A percentile compares a stretch with the other conserved stretches of the same genome.
phyloP scores from a whole-genome alignment of 2,888 invertebrate genomes.

The Nephrotoma flavescens region DNA sequence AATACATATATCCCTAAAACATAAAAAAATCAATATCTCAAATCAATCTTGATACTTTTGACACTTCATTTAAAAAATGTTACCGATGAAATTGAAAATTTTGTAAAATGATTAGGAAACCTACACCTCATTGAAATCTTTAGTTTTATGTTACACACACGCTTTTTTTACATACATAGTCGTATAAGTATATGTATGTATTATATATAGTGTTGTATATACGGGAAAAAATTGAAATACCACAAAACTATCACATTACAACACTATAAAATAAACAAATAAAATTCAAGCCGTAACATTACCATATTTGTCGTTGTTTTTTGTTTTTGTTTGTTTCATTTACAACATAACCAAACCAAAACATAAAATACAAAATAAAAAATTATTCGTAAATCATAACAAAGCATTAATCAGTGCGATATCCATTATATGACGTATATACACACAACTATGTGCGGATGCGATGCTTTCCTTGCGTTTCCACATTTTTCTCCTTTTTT shows the following conservation, averaged over 20 bases:
- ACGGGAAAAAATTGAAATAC: background rate
- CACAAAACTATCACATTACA: background rate
- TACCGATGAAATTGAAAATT: background rate
- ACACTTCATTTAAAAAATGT: background rate
- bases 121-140: background rate
- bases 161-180: background rate
- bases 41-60: too few species aligned
- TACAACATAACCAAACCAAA: background rate
- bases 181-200: background rate
- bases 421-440: background rate
- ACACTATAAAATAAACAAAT: background rate
- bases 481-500: background rate
- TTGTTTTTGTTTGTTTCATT: background rate
- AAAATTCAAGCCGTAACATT: background rate
- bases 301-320: background rate
- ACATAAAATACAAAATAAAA: background rate
- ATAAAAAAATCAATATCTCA: too few species aligned
- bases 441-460: background rate
- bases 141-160: background rate
- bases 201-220: background rate
- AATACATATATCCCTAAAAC: too few species aligned
- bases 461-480: background rate
- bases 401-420: background rate
- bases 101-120: background rate
- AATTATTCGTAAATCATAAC: background rate